Evolutionary conservation across 2,113 vertebrate genomes (phyloP).

Genomic region (Hippoglossus stenolepis): DNA sequence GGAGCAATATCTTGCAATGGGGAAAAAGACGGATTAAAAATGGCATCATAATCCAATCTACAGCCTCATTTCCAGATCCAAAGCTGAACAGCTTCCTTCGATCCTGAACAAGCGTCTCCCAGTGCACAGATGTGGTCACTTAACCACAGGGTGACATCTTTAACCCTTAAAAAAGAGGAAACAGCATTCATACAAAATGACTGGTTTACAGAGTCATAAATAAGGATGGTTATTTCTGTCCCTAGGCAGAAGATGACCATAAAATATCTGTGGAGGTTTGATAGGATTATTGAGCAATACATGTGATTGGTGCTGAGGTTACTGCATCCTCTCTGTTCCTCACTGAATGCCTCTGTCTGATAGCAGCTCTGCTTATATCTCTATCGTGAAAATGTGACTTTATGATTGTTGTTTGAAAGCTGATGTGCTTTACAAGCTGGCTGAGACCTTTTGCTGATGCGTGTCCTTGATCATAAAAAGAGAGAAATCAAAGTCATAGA

Average conservation of each 20-base stretch:
- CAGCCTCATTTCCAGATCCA: slow-evolving; percentile 76
- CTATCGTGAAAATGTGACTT: slow-evolving; percentile 15
- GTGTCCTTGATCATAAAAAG: not conserved
- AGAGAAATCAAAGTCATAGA: slow-evolving; percentile 14
- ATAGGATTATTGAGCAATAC: slow-evolving; percentile 27
- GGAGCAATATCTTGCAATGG: slow-evolving; percentile 75
- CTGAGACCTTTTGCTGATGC: slow-evolving; percentile 1
- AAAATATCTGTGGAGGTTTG: slow-evolving; percentile 25
- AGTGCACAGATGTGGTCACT: slow-evolving; percentile 61
- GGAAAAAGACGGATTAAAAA: slow-evolving; percentile 79
- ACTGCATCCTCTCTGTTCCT: slow-evolving; percentile 8
- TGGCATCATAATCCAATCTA: slow-evolving; percentile 82
- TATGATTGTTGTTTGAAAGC: slow-evolving; percentile 5
- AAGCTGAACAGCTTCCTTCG: slow-evolving; percentile 66
- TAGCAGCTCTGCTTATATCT: slow-evolving; percentile 4
- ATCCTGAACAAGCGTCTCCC: slow-evolving; percentile 62
- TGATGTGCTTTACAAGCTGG: not conserved
- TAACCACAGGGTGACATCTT: slow-evolving; percentile 35
- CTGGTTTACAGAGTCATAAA: not conserved
- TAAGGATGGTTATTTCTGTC: slow-evolving; percentile 5
- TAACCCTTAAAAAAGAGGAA: not conserved
- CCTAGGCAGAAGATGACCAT: slow-evolving; percentile 4
- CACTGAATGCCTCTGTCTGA: not conserved
- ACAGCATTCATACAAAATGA: not conserved
- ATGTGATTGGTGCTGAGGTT: slow-evolving; percentile 25